Conservation (phyloP, 1,140 invertebrate species). For the Pararge aegeria region DNA sequence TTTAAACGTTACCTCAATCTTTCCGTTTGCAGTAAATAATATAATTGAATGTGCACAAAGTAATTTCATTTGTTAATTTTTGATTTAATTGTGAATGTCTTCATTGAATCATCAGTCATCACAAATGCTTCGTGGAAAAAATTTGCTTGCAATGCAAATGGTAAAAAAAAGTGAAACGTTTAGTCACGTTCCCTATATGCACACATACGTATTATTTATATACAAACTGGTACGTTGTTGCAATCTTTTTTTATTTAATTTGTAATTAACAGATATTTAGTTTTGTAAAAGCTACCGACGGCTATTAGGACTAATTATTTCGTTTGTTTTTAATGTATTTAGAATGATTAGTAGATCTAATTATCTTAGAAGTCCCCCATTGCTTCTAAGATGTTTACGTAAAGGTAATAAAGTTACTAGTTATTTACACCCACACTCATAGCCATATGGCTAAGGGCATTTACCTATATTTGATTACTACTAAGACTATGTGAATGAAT, state of each 20-base stretch:
- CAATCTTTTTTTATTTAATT: constrained; percentile 16
- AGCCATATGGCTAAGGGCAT: too few species aligned
- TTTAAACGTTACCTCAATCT: too few species aligned
- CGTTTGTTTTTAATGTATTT: constrained; percentile 7
- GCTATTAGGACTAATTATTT: constrained; percentile 18
- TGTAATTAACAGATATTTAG: background rate
- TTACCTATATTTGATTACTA: too few species aligned
- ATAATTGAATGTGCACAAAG: too few species aligned
- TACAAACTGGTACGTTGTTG: constrained; percentile 6
- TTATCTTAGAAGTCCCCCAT: background rate
- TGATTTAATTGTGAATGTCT: too few species aligned
- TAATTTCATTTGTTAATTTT: too few species aligned
- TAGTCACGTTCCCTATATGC: constrained; percentile 22
- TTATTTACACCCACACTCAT: background rate
- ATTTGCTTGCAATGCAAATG: constrained; percentile 11
- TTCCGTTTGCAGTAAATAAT: too few species aligned
- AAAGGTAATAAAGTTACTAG: background rate
- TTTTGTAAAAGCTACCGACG: constrained; percentile 21
- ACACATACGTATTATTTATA: background rate
- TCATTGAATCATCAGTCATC: too few species aligned
- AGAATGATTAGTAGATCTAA: background rate
- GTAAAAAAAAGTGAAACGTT: constrained; percentile 24
- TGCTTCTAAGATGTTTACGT: background rate
- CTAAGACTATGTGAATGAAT: too few species aligned
- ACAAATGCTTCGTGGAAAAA: constrained; percentile 1